Base-by-base conservation (phyloP, 2,113 vertebrate genomes). In the Myiozetetes cayanensis region DNA sequence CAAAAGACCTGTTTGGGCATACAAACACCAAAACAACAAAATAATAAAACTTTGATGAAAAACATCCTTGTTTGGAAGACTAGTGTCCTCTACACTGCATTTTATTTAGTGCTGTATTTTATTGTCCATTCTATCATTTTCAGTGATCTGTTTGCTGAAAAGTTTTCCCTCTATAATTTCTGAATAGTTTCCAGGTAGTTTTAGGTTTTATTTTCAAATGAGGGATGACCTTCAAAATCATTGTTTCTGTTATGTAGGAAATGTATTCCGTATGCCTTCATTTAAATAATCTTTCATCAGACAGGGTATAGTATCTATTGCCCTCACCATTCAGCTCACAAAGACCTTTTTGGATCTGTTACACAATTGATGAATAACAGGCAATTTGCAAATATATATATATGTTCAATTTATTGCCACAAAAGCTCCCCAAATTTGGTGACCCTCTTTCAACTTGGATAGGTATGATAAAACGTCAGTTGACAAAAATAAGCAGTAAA, bases 171-270 rank as follows among this genome's bases (percentile, higher is more conserved):
- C 27, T 58, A 18, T 79, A 83, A 44, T 73, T 90, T 83, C 58
- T 89, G 37, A 92, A 50, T 30, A 27, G 11, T 75, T 90, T 93
- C 47, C 27, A 89, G n/a, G 65, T 18, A 80, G 22, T 87, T 82
- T 39, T 6, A 89, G 16, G 44, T 75, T 95, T 78, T 66, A 47
- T 62, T 84, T 90, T 80, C 68, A 93, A 85, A 93, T 50, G 52
- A 93, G 18, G 11, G 33, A 78, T 88, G 59, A 82, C 47, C 43
- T 94, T 85, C 53, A 66, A 93, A 86, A 74, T 67, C 6, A 61
- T 87, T 96, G 35, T 68, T 85, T 80, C 23, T 44, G 43, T 90
- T 74, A 70, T 58, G 44, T 31, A 52, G 88, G 77, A 96, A 96
- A 93, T 80, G 21, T 17, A 72, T 85, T 93, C 22, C 47, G 21